These are phyloP conservation scores for Saccopteryx leptura DNA, from an alignment of 2,113 vertebrate genomes.

Conservation along the genomic window DNA sequence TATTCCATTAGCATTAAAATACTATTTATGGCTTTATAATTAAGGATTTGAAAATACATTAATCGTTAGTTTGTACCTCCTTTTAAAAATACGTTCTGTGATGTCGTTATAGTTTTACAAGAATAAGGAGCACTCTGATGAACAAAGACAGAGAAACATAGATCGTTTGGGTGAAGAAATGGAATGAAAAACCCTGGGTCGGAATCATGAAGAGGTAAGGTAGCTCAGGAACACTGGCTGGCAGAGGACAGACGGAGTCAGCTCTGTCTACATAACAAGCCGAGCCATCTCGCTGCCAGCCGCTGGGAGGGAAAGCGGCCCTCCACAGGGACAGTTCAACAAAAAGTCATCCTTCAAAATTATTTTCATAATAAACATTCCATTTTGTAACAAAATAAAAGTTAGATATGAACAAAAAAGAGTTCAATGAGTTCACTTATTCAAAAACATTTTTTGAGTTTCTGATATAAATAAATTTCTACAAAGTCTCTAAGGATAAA, in stretches of 20 bases:
- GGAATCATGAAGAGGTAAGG: not conserved
- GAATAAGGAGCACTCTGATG: not conserved
- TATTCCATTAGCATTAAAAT: slow-evolving; percentile 29
- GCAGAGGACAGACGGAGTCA: not conserved
- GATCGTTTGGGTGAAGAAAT: not conserved
- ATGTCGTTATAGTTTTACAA: not conserved
- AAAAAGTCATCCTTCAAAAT: not conserved
- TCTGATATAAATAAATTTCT: not conserved
- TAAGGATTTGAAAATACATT: slow-evolving; percentile 45
- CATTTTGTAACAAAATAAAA: slow-evolving; percentile 1
- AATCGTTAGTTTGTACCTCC: not conserved
- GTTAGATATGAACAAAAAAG: not conserved
- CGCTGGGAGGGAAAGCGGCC: not conserved
- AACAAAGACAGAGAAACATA: not conserved
- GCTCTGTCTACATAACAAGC: not conserved
- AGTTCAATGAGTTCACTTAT: not conserved
- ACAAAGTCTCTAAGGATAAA: not conserved
- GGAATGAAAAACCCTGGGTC: not conserved
- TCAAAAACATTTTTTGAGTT: not conserved
- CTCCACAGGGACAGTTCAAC: not conserved
- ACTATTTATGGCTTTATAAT: not conserved
- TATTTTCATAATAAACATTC: not conserved
- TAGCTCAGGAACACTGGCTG: not conserved
- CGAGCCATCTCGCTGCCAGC: not conserved
- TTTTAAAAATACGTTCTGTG: slow-evolving; percentile 9